Evolutionary conservation across 2,888 invertebrate genomes (phyloP), one percentile per base, ranked within the genome.

Genomic region (Caradrina kadenii): DNA sequence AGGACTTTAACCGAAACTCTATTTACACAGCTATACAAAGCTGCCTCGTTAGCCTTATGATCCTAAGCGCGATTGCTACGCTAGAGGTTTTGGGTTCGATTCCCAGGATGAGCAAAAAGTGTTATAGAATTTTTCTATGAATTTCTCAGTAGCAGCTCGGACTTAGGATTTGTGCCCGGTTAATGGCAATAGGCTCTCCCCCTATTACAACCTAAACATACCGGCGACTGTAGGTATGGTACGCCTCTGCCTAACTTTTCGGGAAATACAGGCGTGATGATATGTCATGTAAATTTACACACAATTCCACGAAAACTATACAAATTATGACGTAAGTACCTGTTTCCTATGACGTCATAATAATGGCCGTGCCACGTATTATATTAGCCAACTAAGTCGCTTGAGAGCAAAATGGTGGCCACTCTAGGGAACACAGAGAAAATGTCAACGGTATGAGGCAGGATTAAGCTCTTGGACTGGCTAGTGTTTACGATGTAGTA

Each of bases 361-460:
- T 68, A 65, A 73, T 63, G 63, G 54, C 42, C 59, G 21, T 59
- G 52, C 61, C 74, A 77, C 76, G 62, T 81, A 76, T 70, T 66
- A 62, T 68, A 77, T 73, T 65, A 77, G 67, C 59, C 63, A 65
- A 64, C 63, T 53, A 26, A 63, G 53, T 54, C 53, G 21, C 55
- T 68, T 63, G 59, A 63, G 67, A 71, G 17, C 63, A 73, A 80
- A 80, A 78, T 76, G 49, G 63, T 63, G 58, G n/a, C 17, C 39
- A 31, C 74, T 79, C 70, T 53, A 22, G 74, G 63, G 66, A 63
- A 75, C 62, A 72, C 64, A 68, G 64, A 73, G 70, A 79, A 80
- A 82, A 81, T 69, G 76, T 79, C 76, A 82, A 21, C 68, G 50
- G 53, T n/a, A 63, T 67, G 76, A 80, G 70, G 64, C 54, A 35